Evolutionary conservation across 2,797 vertebrate species (phyloP).

Genomic region (Acrossocheilus wenchowensis): DNA sequence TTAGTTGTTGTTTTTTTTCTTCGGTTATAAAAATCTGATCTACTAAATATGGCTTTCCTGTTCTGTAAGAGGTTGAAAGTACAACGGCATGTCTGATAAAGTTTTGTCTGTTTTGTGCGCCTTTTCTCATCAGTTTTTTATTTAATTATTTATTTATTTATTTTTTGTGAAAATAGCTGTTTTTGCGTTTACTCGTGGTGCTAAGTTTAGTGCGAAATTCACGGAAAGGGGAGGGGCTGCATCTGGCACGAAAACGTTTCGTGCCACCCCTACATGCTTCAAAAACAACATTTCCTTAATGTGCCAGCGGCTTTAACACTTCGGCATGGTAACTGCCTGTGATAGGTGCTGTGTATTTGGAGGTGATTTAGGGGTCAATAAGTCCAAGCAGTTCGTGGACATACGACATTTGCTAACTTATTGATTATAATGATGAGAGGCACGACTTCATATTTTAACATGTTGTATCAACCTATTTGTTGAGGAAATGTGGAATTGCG

Average conservation of each 20-base stretch:
- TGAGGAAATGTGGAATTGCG: constrained; percentile 37
- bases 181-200: constrained; percentile 35
- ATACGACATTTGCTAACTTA: background rate
- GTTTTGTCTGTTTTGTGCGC: background rate
- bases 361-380: background rate
- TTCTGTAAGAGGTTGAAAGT: background rate
- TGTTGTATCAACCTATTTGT: constrained; percentile 25
- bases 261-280: constrained; percentile 18
- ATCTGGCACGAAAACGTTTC: constrained; percentile 30
- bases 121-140: background rate
- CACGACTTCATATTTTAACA: background rate
- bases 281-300: constrained; percentile 13
- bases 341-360: background rate
- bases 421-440: background rate
- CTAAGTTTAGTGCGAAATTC: constrained; percentile 51
- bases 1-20: background rate
- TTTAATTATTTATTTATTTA: too few relatives aligned
- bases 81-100: background rate
- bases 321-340: background rate
- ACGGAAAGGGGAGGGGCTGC: constrained; percentile 53
- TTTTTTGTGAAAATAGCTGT: background rate
- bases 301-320: background rate
- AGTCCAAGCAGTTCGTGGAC: background rate
- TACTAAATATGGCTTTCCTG: background rate
- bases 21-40: background rate